Conservation (phyloP, 2,113 vertebrate species). For the Albula goreensis region DNA sequence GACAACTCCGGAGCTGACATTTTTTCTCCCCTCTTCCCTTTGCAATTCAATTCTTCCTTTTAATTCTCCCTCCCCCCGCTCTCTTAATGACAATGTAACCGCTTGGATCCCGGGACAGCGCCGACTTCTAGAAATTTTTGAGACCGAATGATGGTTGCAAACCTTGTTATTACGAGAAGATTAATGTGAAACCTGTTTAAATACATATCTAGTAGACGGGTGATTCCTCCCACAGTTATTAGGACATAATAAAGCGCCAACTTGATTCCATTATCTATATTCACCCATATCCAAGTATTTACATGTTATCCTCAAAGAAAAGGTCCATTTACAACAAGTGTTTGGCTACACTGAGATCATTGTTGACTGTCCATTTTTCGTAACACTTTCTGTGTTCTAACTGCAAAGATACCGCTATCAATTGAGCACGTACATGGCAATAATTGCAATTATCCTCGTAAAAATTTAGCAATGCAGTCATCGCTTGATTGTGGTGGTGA, state of each 20-base stretch:
- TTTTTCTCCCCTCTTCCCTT: conserved; percentile 46
- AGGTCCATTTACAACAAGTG: conserved; percentile 22
- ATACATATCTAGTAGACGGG: not conserved
- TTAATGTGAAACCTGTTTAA: not conserved
- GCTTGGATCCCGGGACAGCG: conserved; percentile 23
- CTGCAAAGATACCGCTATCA: not conserved
- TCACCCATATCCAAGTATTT: not conserved
- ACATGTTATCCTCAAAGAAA: not conserved
- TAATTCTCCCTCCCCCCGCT: conserved; percentile 46
- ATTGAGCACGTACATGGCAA: not conserved
- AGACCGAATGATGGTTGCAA: not conserved
- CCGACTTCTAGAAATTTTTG: conserved; percentile 18
- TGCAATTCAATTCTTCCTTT: conserved; percentile 52
- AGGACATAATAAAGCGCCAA: not conserved
- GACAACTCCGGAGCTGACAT: conserved; percentile 70
- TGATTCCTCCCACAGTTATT: not conserved
- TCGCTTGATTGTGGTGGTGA: not conserved
- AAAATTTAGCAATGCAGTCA: conserved; percentile 23
- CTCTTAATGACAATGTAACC: conserved; percentile 32
- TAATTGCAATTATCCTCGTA: conserved; percentile 3
- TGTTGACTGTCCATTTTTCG: not conserved
- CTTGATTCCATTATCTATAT: not conserved
- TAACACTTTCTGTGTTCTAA: not conserved
- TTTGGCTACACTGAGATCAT: not conserved
- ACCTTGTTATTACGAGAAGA: not conserved